phyloP scores from a whole-genome alignment of 1,140 invertebrate genomes.

The Oncopeltus fasciatus region DNA sequence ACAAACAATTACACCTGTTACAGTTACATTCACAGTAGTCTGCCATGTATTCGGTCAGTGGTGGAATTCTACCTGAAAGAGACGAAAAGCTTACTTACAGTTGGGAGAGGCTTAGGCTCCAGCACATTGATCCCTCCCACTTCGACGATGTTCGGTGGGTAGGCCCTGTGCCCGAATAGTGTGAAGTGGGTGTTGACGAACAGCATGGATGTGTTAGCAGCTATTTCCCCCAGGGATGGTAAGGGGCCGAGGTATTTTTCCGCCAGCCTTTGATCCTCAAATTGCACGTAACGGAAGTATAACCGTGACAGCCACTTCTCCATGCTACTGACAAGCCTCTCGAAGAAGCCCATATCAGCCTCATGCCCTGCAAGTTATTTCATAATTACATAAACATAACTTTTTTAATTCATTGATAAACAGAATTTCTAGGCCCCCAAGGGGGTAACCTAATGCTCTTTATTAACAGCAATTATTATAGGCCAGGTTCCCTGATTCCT shows the following conservation, averaged over 20 bases:
- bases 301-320: neutral
- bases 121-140: conserved; percentile 33
- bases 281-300: neutral
- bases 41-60: too few species aligned
- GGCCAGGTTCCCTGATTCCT: too few species aligned
- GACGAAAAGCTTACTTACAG: conserved; percentile 6
- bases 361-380: neutral
- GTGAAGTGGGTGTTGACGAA: conserved; percentile 30
- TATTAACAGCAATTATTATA: too few species aligned
- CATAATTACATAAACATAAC: too few species aligned
- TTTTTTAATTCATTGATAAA: too few species aligned
- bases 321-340: neutral
- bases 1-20: too few species aligned
- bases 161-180: conserved; percentile 27
- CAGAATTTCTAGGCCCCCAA: too few species aligned
- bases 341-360: neutral
- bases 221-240: conserved; percentile 30
- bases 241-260: conserved; percentile 24
- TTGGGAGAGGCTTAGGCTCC: conserved; percentile 37
- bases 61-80: too few species aligned
- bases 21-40: too few species aligned
- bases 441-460: too few species aligned
- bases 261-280: neutral
- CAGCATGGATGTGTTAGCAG: conserved; percentile 28
- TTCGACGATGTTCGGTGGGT: conserved; percentile 29